Conservation (phyloP, 2,113 vertebrate species). For the Trochalopteron elliotii region DNA sequence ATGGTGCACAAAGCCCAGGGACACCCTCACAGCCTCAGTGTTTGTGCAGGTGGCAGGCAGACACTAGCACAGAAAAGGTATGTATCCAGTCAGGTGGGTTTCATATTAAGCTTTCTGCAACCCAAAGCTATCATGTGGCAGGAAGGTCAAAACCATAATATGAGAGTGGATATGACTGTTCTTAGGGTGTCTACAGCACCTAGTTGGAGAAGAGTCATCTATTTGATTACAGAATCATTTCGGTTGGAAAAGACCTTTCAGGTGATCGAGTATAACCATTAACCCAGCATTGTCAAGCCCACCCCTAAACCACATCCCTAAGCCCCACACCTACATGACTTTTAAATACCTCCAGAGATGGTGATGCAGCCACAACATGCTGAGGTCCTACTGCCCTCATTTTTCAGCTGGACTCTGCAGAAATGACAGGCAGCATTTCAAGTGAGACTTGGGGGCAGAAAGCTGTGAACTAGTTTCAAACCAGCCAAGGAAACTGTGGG, state of each 20-base stretch:
- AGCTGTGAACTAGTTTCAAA: background rate
- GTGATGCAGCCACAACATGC: background rate
- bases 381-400: background rate
- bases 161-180: background rate
- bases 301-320: background rate
- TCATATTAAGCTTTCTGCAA: background rate
- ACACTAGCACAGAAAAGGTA: background rate
- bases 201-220: accelerated
- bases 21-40: background rate
- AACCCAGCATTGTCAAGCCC: background rate
- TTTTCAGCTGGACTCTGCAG: background rate
- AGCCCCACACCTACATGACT: background rate
- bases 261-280: accelerated
- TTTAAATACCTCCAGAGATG: background rate
- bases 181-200: background rate
- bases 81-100: background rate
- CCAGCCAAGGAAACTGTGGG: background rate
- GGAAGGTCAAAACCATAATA: background rate
- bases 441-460: background rate
- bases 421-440: accelerated
- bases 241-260: background rate
- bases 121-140: background rate
- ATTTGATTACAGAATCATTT: background rate
- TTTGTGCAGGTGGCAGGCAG: background rate
- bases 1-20: accelerated